Evolutionary conservation across 1,140 invertebrate genomes (phyloP).

Genomic region (Probaryconus sp.): DNA sequence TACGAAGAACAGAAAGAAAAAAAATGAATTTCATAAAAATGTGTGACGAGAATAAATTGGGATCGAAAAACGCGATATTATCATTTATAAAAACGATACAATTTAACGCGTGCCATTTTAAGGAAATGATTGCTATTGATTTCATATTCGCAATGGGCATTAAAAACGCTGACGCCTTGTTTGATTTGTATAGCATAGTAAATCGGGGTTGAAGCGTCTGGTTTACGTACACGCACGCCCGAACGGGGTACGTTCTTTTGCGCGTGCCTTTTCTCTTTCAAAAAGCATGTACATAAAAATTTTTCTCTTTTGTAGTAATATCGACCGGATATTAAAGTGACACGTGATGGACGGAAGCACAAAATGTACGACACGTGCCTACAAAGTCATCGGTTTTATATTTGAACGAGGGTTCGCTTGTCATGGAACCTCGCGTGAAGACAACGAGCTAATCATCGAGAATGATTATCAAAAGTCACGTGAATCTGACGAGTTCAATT

Average conservation of each 20-base stretch:
- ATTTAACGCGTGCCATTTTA: too few species aligned
- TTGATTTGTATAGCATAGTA: constrained; percentile 22
- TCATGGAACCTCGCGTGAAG: constrained; percentile 25
- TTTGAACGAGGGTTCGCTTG: constrained; percentile 13
- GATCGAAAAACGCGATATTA: too few species aligned
- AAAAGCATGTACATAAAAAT: constrained; percentile 50
- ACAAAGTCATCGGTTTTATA: constrained; percentile 6
- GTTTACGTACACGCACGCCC: constrained; percentile 14
- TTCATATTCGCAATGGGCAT: background rate
- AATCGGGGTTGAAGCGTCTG: constrained; percentile 18
- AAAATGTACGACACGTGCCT: constrained; percentile 71
- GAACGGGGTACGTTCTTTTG: background rate
- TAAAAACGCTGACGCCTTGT: constrained; percentile 10
- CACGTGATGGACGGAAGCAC: constrained; percentile 72
- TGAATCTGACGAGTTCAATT: constrained; percentile 2
- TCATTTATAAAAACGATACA: too few species aligned
- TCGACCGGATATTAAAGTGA: constrained; percentile 68
- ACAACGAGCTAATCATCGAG: constrained; percentile 19
- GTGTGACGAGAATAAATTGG: too few species aligned
- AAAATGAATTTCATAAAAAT: too few species aligned
- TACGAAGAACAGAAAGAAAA: too few species aligned
- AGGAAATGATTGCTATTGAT: too few species aligned
- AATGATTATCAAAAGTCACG: constrained; percentile 22
- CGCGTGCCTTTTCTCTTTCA: constrained; percentile 20
- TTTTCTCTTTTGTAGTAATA: constrained; percentile 60